phyloP scores from a whole-genome alignment of 2,113 vertebrate genomes.

The Glareola pratincola region DNA sequence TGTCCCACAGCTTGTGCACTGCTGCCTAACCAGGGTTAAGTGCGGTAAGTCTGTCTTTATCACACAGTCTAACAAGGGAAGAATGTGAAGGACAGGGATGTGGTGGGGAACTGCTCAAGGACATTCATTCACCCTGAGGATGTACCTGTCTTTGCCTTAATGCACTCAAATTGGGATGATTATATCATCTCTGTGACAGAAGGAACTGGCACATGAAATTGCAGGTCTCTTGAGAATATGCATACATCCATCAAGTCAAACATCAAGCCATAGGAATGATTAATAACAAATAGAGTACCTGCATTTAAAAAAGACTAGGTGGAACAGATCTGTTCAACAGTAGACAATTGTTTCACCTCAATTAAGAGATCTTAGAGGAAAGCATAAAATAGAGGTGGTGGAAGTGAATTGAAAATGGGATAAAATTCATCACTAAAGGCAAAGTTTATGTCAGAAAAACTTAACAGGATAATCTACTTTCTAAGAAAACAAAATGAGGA shows the following conservation, averaged over 20 bases:
- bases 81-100: background rate
- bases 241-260: accelerated
- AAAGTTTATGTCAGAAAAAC: background rate
- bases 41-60: background rate
- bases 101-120: background rate
- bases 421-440: background rate
- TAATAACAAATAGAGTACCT: background rate
- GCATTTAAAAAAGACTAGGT: background rate
- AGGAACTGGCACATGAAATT: background rate
- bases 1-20: background rate
- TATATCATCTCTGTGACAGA: background rate
- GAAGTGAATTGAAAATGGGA: background rate
- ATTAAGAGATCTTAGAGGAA: background rate
- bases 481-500: background rate
- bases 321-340: background rate
- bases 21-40: background rate
- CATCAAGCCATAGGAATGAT: background rate
- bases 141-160: background rate
- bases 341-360: background rate
- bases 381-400: background rate
- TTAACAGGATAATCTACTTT: background rate
- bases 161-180: background rate
- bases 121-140: background rate
- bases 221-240: background rate
- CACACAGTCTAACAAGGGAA: background rate